Evolutionary conservation across 1,140 invertebrate species (phyloP), one percentile per base, ranked within the genome.

Genomic region (Microplitis demolitor): DNA sequence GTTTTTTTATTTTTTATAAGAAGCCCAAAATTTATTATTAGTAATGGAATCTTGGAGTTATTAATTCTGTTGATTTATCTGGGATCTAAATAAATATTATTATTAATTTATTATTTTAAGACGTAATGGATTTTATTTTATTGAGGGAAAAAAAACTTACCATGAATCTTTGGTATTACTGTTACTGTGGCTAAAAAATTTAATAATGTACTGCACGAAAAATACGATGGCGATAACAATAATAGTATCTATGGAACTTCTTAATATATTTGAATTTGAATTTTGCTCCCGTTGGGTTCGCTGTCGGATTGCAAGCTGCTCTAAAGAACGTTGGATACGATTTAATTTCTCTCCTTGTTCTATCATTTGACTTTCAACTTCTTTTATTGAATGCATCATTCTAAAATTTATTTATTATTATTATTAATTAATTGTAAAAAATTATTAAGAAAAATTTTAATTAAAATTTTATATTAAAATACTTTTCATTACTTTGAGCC

Each of bases 311-410:
- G 80, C 80, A 70, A 87, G 74, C 74, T 87, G 86, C 67, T 88
- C 87, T 35, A 88, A 66, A 67, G 83, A 74, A 56, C 82, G 80
- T 69, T 88, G 86, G 76, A 88, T 83, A 64, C 82, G 79, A 74
- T 84, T 84, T n/a, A 88, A 74, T 75, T 87, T 86, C 56, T 87
- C 83, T 66, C 79, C 76, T 31, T 87, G 83, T 37, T 84, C 79
- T 51, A 78, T 53, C 77, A 88, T 78, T 70, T 81, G 82, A 60
- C 77, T 79, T 63, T 88, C 86, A 69, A 88, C 71, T 16, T 77
- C 80, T 76, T 87, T 86, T 6, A 87, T 79, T 45, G 84, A 71
- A 63, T 79, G 77, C 58, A 82, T 72, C 69, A 87, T 79, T 66
- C 87, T 88, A 69, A 56, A 74, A 71, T 31, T 9, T 16, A 9